These are phyloP conservation scores for Craseonycteris thonglongyai DNA, from an alignment of 2,113 vertebrate genomes.

Conservation along the genomic window DNA sequence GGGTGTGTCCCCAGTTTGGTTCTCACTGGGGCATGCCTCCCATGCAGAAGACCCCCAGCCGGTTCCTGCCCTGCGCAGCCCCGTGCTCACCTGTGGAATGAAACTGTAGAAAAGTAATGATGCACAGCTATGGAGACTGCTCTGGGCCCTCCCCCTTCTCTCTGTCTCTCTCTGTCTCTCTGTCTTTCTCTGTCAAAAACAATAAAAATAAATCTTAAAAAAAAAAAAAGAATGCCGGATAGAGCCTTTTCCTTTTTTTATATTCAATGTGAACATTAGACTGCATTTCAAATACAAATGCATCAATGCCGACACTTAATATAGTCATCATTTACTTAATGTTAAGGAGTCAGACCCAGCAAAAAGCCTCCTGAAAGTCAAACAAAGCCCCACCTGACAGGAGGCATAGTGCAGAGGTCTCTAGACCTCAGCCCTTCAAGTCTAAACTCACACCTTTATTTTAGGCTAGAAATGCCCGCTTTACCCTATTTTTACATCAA, in stretches of 20 bases:
- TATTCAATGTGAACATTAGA: neutral
- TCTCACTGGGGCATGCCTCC: too few relatives aligned
- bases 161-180: too few relatives aligned
- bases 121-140: too few relatives aligned
- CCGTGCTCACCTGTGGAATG: too few relatives aligned
- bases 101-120: too few relatives aligned
- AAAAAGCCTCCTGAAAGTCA: neutral
- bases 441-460: neutral
- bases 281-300: neutral
- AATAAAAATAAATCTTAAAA: neutral
- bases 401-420: neutral
- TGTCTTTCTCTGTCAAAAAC: too few relatives aligned
- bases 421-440: neutral
- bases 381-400: neutral
- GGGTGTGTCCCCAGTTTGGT: too few relatives aligned
- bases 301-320: neutral
- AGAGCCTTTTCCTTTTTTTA: neutral
- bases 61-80: too few relatives aligned
- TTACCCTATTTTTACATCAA: neutral
- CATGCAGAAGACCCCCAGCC: too few relatives aligned
- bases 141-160: too few relatives aligned
- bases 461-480: neutral
- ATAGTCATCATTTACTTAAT: neutral
- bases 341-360: neutral
- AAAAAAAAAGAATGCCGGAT: neutral